Conservation (phyloP, 2,113 vertebrate genomes). For the Perca flavescens region DNA sequence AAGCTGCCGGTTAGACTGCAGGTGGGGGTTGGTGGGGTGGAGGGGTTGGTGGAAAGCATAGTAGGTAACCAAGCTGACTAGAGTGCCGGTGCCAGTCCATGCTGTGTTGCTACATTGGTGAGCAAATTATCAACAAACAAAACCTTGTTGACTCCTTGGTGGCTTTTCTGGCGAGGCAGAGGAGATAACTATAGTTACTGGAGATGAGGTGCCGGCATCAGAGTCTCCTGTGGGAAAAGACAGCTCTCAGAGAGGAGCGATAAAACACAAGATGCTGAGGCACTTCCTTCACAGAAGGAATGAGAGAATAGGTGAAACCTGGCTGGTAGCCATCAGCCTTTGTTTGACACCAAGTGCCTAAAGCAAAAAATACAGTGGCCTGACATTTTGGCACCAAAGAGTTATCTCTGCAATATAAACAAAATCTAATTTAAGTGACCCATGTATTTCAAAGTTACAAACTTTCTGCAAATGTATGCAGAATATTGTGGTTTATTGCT, state of each 20-base stretch:
- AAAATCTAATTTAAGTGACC: background rate
- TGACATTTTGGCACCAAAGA: background rate
- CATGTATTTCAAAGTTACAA: background rate
- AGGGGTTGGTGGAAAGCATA: conserved; percentile 2
- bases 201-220: conserved; percentile 78
- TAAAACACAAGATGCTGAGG: conserved; percentile 30
- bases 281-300: conserved; percentile 18
- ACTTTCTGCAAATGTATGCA: background rate
- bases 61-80: conserved; percentile 37
- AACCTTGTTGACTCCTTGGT: conserved; percentile 87
- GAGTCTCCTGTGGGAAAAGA: conserved; percentile 82
- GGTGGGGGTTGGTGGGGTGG: conserved; percentile 18
- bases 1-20: conserved; percentile 55
- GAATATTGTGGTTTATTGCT: background rate
- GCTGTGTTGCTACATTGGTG: conserved; percentile 63
- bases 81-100: conserved; percentile 64
- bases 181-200: conserved; percentile 85
- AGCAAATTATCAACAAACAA: conserved; percentile 78
- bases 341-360: background rate
- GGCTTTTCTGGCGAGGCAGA: conserved; percentile 87
- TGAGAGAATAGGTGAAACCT: conserved; percentile 1
- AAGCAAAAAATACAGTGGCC: background rate
- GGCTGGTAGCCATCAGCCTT: background rate
- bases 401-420: background rate
- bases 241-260: conserved; percentile 69